Percentiles rank a stretch among this genome's conserved stretches.
These are phyloP conservation scores for Phytoseiulus persimilis DNA, from an alignment of 2,888 invertebrate species.

Conservation along the genomic window DNA sequence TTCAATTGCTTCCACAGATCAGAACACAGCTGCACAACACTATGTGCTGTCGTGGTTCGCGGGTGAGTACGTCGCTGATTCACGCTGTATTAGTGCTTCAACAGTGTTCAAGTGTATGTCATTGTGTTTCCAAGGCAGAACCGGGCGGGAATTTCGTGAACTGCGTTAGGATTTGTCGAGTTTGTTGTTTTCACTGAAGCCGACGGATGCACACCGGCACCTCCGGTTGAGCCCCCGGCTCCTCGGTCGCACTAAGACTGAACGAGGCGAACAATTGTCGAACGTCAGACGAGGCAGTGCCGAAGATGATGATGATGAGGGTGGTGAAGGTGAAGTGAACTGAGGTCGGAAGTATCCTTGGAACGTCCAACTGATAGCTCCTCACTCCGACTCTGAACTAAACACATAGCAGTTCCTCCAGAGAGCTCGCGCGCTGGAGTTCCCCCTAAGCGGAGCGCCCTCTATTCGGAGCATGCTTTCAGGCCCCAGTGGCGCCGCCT, in stretches of 20 bases:
- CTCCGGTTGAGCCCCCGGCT: background rate
- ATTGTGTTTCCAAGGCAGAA: too few relatives aligned
- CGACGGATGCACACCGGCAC: background rate
- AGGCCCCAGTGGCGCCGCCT: background rate
- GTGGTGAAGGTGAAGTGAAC: background rate
- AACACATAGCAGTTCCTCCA: background rate
- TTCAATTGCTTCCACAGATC: too few relatives aligned
- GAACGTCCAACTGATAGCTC: background rate
- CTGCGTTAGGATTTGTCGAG: background rate
- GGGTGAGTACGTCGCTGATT: too few relatives aligned
- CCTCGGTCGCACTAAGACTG: background rate
- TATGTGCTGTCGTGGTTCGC: too few relatives aligned
- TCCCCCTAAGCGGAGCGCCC: background rate
- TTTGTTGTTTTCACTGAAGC: background rate
- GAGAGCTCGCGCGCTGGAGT: background rate
- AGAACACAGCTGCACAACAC: too few relatives aligned
- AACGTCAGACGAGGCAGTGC: background rate
- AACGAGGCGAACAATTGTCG: background rate
- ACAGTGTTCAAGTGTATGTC: too few relatives aligned
- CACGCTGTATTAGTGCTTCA: too few relatives aligned
- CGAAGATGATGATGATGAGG: background rate
- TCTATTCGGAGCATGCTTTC: background rate
- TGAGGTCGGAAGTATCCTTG: background rate
- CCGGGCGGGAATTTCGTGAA: too few relatives aligned
- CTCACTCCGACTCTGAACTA: slow-evolving; percentile 5